These are phyloP conservation scores for Bucorvus abyssinicus DNA, from an alignment of 2,797 vertebrate genomes.

Conservation along the genomic window DNA sequence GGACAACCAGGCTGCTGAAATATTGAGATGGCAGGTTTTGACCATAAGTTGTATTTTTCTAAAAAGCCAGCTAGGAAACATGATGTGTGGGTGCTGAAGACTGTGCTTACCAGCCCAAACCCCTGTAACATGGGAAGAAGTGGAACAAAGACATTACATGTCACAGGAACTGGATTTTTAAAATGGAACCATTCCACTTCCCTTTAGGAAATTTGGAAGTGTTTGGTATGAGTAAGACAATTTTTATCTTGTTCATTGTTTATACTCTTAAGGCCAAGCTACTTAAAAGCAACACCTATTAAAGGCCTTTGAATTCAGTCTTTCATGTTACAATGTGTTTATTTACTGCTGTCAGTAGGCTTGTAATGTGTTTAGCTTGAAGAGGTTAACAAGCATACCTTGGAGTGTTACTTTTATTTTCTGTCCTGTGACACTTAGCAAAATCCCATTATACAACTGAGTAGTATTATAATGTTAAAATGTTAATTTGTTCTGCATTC, in stretches of 20 bases:
- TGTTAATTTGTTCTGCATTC: conserved; percentile 80
- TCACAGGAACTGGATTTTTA: background rate
- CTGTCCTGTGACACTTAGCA: conserved; percentile 63
- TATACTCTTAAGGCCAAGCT: background rate
- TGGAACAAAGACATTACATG: background rate
- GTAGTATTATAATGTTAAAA: conserved; percentile 71
- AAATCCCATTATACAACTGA: conserved; percentile 67
- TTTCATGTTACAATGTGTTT: conserved; percentile 61
- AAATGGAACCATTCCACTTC: background rate
- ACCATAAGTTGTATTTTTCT: background rate
- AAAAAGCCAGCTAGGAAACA: background rate
- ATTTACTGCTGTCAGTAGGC: conserved; percentile 54
- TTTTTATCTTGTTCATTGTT: conserved; percentile 36
- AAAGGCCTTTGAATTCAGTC: conserved; percentile 43
- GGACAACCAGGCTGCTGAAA: background rate
- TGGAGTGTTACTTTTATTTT: conserved; percentile 70
- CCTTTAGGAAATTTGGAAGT: conserved; percentile 9
- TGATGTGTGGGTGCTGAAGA: background rate
- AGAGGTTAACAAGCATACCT: conserved; percentile 67
- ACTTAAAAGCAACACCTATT: conserved; percentile 15
- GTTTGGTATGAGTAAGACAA: background rate
- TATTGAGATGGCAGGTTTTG: background rate
- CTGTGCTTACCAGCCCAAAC: background rate
- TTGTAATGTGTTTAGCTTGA: conserved; percentile 25
- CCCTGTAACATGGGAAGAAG: background rate